These are phyloP conservation scores for Caracal caracal DNA, from an alignment of 2,113 vertebrate species.

Conservation along the genomic window DNA sequence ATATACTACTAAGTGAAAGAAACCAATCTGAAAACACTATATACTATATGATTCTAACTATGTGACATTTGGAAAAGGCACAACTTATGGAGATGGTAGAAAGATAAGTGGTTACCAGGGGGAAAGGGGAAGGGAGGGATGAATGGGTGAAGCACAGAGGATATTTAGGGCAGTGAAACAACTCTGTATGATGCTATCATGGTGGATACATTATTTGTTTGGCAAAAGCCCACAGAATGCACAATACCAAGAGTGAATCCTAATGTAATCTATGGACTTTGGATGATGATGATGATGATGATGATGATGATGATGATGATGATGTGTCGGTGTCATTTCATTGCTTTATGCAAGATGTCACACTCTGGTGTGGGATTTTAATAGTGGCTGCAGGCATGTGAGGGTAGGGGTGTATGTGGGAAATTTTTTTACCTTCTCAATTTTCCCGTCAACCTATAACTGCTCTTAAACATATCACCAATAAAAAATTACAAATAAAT, in stretches of 20 bases:
- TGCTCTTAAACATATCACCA: background rate
- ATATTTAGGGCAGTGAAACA: background rate
- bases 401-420: background rate
- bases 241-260: background rate
- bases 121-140: background rate
- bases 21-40: background rate
- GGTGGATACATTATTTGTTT: too few species aligned
- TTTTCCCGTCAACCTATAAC: background rate
- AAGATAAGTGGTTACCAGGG: background rate
- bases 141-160: background rate
- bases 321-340: background rate
- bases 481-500: background rate
- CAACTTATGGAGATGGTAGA: background rate
- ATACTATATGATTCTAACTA: background rate
- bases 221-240: too few species aligned
- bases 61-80: background rate
- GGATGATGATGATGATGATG: background rate
- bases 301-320: too few species aligned
- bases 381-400: background rate
- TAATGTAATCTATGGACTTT: background rate
- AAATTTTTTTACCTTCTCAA: background rate
- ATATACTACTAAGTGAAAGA: background rate
- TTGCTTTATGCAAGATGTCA: background rate
- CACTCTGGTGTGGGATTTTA: background rate
- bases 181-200: background rate